Conservation (phyloP, 37 sponge, comb jelly and placozoan genomes). For the Diacarnus erythraeanus region DNA sequence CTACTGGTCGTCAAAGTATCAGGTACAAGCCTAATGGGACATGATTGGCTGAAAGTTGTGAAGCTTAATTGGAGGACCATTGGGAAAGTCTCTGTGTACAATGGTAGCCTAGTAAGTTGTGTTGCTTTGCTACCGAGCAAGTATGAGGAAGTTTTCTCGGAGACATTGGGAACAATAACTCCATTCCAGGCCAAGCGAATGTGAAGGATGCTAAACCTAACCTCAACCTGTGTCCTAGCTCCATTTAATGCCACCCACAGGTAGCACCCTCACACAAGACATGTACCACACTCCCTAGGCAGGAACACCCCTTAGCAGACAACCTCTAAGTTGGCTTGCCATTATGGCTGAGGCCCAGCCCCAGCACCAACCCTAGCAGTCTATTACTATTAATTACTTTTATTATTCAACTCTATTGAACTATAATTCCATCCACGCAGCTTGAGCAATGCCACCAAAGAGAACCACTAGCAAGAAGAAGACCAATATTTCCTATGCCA, state of each 20-base stretch:
- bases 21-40: slow-evolving; percentile 2
- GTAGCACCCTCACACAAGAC: no score
- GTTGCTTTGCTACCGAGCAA: background rate
- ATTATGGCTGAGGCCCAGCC: no score
- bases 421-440: no score
- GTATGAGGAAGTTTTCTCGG: background rate
- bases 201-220: background rate
- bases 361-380: no score
- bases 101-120: background rate
- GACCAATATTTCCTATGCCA: no score
- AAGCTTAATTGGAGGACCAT: background rate
- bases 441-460: no score
- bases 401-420: no score
- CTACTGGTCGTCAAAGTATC: background rate
- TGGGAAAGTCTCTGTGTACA: background rate
- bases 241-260: background rate
- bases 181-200: background rate
- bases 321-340: no score
- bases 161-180: background rate
- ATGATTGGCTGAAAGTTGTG: background rate
- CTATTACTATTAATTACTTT: no score
- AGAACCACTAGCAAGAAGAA: no score
- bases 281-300: no score
- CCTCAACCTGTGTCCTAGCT: background rate
- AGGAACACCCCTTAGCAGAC: no score